Percentiles rank a stretch among this genome's conserved stretches.
These are phyloP conservation scores for Myathropa florea DNA, from an alignment of 2,888 invertebrate species.

Conservation along the genomic window DNA sequence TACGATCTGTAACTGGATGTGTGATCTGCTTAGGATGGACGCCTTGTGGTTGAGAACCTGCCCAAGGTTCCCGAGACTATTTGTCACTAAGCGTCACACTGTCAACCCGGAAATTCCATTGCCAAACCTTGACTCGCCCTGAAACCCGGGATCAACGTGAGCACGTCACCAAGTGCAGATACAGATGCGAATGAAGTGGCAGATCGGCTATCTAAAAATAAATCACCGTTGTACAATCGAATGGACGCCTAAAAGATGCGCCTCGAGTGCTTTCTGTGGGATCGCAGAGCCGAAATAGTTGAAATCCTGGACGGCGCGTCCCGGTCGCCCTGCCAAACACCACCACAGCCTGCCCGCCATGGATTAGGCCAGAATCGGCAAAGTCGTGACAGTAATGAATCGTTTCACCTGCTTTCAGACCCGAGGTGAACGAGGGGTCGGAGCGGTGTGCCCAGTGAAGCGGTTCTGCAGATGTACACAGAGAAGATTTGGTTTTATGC, in stretches of 20 bases:
- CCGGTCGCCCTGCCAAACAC: constrained; percentile 28
- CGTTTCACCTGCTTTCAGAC: constrained; percentile 65
- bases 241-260: constrained; percentile 29
- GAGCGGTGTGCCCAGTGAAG: neutral
- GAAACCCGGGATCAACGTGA: constrained; percentile 7
- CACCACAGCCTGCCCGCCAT: constrained; percentile 38
- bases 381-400: constrained; percentile 66
- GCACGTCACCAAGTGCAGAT: constrained; percentile 2
- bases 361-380: constrained; percentile 49
- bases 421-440: neutral
- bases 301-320: constrained; percentile 3
- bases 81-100: constrained; percentile 43
- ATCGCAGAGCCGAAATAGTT: constrained; percentile 10
- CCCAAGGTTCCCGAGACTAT: constrained; percentile 4
- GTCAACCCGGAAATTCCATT: constrained; percentile 62
- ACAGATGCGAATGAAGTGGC: constrained; percentile 33
- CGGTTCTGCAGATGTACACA: neutral
- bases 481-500: constrained; percentile 21
- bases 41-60: constrained; percentile 9
- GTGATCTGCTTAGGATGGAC: neutral
- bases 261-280: neutral
- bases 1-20: constrained; percentile 49
- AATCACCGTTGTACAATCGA: constrained; percentile 62
- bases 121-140: constrained; percentile 31
- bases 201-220: constrained; percentile 53